These are phyloP conservation scores for Rhinella marina DNA, from an alignment of 2,797 vertebrate genomes.

Conservation along the genomic window DNA sequence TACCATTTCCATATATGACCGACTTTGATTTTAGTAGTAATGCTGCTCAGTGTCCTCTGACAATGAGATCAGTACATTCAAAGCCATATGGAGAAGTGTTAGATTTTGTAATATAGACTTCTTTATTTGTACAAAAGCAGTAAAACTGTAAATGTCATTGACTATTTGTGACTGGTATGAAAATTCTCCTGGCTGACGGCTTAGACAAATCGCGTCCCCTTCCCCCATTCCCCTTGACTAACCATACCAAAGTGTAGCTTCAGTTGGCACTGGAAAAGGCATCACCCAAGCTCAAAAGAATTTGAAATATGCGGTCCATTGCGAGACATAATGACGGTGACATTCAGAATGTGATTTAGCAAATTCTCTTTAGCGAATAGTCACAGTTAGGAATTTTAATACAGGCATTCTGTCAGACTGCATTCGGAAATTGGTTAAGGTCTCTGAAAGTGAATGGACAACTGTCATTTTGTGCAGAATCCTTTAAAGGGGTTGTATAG, in stretches of 20 bases:
- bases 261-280: background rate
- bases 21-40: background rate
- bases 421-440: too few species aligned
- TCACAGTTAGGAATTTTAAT: too few species aligned
- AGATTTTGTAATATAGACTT: background rate
- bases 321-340: background rate
- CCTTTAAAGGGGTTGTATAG: too few species aligned
- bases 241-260: background rate
- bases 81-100: conserved; percentile 18
- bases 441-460: too few species aligned
- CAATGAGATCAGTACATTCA: background rate
- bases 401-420: too few species aligned
- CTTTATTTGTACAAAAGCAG: conserved; percentile 4
- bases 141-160: conserved; percentile 20
- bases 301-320: background rate
- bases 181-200: too few species aligned
- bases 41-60: background rate
- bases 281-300: background rate
- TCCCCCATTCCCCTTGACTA: background rate
- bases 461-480: too few species aligned
- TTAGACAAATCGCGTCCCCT: background rate
- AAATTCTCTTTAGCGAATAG: background rate
- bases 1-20: background rate
- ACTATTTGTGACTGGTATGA: background rate
- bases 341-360: background rate